Percentiles rank a stretch among this genome's conserved stretches.
phyloP scores from a whole-genome alignment of 2,113 vertebrate genomes.

The Natator depressus region DNA sequence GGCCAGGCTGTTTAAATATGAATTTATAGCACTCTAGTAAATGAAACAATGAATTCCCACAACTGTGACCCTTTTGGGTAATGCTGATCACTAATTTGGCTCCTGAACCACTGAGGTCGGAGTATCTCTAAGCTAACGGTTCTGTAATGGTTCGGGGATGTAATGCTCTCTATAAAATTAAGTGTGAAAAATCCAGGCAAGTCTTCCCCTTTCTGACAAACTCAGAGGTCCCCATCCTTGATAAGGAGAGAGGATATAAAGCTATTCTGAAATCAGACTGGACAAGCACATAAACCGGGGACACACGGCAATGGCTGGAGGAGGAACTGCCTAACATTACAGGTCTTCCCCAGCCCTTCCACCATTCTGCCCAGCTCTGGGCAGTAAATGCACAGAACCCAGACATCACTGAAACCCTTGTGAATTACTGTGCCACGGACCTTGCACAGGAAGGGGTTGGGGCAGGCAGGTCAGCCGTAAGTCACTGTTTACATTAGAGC shows the following conservation, averaged over 20 bases:
- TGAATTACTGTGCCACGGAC: background rate
- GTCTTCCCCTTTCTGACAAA: background rate
- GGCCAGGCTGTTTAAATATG: too few species aligned
- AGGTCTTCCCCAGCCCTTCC: background rate
- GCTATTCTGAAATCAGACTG: background rate
- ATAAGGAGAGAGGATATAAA: background rate
- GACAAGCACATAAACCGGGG: background rate
- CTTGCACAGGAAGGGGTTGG: background rate
- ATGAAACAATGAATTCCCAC: too few species aligned
- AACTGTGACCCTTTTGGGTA: too few species aligned
- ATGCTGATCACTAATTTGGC: too few species aligned
- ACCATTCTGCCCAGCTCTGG: background rate
- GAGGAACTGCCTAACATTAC: background rate
- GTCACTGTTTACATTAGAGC: background rate
- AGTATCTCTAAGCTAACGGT: background rate
- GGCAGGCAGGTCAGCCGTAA: background rate
- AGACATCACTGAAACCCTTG: background rate
- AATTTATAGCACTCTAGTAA: too few species aligned
- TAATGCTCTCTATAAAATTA: background rate
- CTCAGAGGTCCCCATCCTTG: background rate
- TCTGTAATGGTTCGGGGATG: background rate
- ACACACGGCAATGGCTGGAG: background rate
- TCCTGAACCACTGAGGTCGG: background rate
- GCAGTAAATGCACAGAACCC: background rate
- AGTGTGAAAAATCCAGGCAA: background rate